phyloP scores from a whole-genome alignment of 2,888 invertebrate species.

The Bruchidius siliquastri region DNA sequence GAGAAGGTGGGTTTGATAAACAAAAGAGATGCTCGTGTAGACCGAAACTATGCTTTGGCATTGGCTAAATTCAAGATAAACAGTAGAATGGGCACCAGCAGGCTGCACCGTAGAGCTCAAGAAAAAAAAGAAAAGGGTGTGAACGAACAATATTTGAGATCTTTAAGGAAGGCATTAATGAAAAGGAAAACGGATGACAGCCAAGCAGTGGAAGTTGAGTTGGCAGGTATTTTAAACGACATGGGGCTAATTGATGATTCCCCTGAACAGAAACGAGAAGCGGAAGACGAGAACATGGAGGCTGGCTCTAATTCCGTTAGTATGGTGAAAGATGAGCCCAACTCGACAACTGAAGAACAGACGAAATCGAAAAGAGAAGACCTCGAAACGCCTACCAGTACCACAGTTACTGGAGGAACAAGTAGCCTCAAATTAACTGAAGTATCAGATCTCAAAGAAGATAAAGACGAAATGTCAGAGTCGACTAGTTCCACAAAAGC shows the following conservation, averaged over 20 bases:
- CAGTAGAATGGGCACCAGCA: conserved; percentile 25
- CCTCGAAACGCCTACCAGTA: neutral
- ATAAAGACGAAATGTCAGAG: neutral
- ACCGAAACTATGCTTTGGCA: neutral
- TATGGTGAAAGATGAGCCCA: conserved; percentile 19
- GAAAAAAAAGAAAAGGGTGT: neutral
- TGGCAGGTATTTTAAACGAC: conserved; percentile 30
- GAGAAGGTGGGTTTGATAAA: conserved; percentile 18
- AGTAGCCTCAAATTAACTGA: neutral
- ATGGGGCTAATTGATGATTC: conserved; percentile 34
- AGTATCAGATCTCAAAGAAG: neutral
- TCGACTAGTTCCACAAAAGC: neutral
- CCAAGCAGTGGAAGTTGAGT: conserved; percentile 28
- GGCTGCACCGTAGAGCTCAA: neutral
- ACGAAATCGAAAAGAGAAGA: conserved; percentile 2
- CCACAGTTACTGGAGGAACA: neutral
- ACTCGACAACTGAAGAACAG: conserved; percentile 8
- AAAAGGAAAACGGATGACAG: conserved; percentile 17
- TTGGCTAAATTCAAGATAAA: conserved; percentile 34
- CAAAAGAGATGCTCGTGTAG: conserved; percentile 2
- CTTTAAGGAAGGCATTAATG: conserved; percentile 10
- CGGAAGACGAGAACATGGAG: conserved; percentile 29
- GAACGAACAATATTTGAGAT: conserved; percentile 11
- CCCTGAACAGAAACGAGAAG: conserved; percentile 16
- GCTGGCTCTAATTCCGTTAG: conserved; percentile 26